Conservation (phyloP, 2,113 vertebrate genomes). For the Mobula birostris region DNA sequence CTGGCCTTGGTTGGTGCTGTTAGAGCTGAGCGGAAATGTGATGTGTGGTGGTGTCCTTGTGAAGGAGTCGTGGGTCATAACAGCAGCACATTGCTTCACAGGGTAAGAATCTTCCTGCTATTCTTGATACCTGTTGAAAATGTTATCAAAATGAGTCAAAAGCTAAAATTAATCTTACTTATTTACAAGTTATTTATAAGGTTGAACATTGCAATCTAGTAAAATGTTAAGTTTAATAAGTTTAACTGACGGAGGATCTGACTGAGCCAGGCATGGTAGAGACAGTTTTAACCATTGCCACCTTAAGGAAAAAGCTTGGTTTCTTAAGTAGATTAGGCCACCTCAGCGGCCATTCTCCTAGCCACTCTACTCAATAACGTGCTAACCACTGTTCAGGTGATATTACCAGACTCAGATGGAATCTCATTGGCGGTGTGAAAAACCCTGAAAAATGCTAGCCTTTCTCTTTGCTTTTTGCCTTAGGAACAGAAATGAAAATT, state of each 20-base stretch:
- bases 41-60: slow-evolving; percentile 89
- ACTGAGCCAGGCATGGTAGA: background rate
- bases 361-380: background rate
- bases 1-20: slow-evolving; percentile 90
- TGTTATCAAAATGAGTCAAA: background rate
- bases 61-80: slow-evolving; percentile 79
- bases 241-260: background rate
- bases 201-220: background rate
- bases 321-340: background rate
- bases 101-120: slow-evolving; percentile 57
- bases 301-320: background rate
- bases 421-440: background rate
- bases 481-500: slow-evolving; percentile 74
- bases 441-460: background rate
- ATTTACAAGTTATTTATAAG: background rate
- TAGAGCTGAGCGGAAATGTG: slow-evolving; percentile 73
- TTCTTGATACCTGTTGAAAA: background rate
- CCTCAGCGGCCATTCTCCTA: background rate
- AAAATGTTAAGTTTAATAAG: background rate
- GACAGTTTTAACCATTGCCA: background rate
- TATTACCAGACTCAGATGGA: background rate
- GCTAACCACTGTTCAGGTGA: background rate
- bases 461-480: background rate
- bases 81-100: slow-evolving; percentile 85
- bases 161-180: background rate